These are phyloP conservation scores for Acleris sparsana DNA, from an alignment of 2,888 invertebrate genomes.

Conservation along the genomic window DNA sequence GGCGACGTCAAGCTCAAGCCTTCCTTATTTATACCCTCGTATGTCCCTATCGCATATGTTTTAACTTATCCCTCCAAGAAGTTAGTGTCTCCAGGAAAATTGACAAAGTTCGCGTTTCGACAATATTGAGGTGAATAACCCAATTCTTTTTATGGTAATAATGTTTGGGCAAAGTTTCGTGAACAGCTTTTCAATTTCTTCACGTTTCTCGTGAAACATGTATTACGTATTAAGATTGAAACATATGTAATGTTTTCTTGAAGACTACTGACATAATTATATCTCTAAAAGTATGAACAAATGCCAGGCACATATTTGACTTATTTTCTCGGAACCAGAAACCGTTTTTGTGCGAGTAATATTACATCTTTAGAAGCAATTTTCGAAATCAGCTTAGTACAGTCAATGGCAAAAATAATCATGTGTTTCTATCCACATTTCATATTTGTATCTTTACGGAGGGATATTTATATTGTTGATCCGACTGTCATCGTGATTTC, in stretches of 20 bases:
- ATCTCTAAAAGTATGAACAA: background rate
- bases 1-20: constrained; percentile 20
- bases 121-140: constrained; percentile 49
- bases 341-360: background rate
- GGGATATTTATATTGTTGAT: too few species aligned
- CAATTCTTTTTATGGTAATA: constrained; percentile 45
- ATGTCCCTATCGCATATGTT: constrained; percentile 46
- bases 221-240: constrained; percentile 11
- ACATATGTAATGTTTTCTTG: background rate
- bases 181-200: constrained; percentile 39
- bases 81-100: constrained; percentile 55
- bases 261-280: background rate
- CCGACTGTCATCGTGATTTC: too few species aligned
- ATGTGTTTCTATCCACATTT: too few species aligned
- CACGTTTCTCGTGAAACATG: constrained; percentile 22
- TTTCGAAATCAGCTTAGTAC: too few species aligned
- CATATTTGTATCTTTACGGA: too few species aligned
- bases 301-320: background rate
- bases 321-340: background rate
- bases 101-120: constrained; percentile 53
- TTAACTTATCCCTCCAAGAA: constrained; percentile 51
- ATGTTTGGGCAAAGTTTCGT: constrained; percentile 39
- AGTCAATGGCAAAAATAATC: too few species aligned
- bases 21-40: constrained; percentile 38
- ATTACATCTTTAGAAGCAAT: too few species aligned